A percentile compares a stretch with the other conserved stretches of the same genome.
Conservation (phyloP, 37 sponge, comb jelly and placozoan species). For the Agelas oroides region DNA sequence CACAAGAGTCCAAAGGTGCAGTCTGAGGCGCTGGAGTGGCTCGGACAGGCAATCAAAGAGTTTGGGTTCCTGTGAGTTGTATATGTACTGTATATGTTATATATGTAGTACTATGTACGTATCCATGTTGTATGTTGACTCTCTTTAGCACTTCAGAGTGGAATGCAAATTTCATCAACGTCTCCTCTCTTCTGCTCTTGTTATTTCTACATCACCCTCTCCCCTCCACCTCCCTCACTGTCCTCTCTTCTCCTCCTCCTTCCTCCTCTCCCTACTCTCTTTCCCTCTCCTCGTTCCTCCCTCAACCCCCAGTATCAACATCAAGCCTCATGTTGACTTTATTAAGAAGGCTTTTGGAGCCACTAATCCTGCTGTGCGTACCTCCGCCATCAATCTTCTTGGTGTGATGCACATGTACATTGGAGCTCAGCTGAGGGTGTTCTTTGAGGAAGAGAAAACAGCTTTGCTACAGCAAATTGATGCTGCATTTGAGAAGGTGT, state of each 20-base stretch:
- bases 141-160: too few species aligned
- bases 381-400: slow-evolving; percentile 76
- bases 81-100: not conserved
- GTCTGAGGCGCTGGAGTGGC: slow-evolving; percentile 85
- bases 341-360: slow-evolving; percentile 82
- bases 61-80: slow-evolving; percentile 78
- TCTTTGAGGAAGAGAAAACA: slow-evolving; percentile 90
- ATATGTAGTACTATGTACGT: not conserved
- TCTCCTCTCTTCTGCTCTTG: too few species aligned
- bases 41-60: slow-evolving; percentile 70
- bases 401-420: slow-evolving; percentile 73
- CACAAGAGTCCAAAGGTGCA: slow-evolving; percentile 97
- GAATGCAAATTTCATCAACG: too few species aligned
- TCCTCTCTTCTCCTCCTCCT: too few species aligned
- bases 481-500: slow-evolving; percentile 76
- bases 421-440: slow-evolving; percentile 78
- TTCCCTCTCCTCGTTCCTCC: not conserved
- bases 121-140: not conserved
- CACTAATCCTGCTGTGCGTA: slow-evolving; percentile 83
- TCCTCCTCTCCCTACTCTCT: not conserved
- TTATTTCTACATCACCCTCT: too few species aligned
- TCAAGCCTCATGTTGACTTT: slow-evolving; percentile 71
- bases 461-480: slow-evolving; percentile 84
- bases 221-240: too few species aligned
- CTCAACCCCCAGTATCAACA: slow-evolving; percentile 27